A percentile compares a stretch with the other conserved stretches of the same genome.
Conservation (phyloP, 37 sponge, comb jelly and placozoan species). For the Petrosia ficiformis region DNA sequence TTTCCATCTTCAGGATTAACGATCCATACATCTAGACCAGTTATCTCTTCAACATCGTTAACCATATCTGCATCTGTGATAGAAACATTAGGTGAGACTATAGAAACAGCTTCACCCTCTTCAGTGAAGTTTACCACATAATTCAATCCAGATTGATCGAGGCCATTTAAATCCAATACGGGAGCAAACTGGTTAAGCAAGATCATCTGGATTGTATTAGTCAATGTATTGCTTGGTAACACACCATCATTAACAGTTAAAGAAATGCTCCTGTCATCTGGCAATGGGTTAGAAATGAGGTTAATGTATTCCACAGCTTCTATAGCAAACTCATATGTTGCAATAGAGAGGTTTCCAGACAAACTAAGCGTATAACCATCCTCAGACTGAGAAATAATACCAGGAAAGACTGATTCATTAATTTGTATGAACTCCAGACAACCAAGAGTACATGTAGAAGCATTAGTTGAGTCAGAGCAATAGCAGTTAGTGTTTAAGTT, state of each 20-base stretch:
- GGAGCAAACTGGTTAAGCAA: slow-evolving; percentile 66
- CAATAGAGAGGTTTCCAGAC: slow-evolving; percentile 36
- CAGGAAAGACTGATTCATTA: slow-evolving; percentile 25
- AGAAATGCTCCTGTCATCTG: slow-evolving; percentile 26
- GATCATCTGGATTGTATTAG: slow-evolving; percentile 25
- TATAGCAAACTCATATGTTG: slow-evolving; percentile 24
- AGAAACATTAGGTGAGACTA: slow-evolving; percentile 23
- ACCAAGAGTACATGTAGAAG: slow-evolving; percentile 16
- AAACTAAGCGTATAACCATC: slow-evolving; percentile 19
- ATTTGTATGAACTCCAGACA: slow-evolving; percentile 65
- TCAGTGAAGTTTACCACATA: slow-evolving; percentile 41
- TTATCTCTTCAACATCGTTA: slow-evolving; percentile 2
- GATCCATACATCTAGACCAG: slow-evolving; percentile 22
- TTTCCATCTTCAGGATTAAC: slow-evolving; percentile 35
- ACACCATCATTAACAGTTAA: slow-evolving; percentile 51
- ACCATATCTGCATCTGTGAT: slow-evolving; percentile 51
- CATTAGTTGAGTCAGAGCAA: slow-evolving; percentile 7
- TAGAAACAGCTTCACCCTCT: slow-evolving; percentile 19
- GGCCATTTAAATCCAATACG: slow-evolving; percentile 67
- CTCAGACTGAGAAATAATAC: not conserved
- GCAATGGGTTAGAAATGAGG: slow-evolving; percentile 40
- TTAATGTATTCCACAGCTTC: slow-evolving; percentile 46
- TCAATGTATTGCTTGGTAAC: slow-evolving; percentile 23
- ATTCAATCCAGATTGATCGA: slow-evolving; percentile 20
- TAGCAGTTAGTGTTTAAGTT: slow-evolving; percentile 6